Evolutionary conservation across 2,888 invertebrate species (phyloP), one percentile per base, ranked within the genome.

Genomic region (Hedya salicella): DNA sequence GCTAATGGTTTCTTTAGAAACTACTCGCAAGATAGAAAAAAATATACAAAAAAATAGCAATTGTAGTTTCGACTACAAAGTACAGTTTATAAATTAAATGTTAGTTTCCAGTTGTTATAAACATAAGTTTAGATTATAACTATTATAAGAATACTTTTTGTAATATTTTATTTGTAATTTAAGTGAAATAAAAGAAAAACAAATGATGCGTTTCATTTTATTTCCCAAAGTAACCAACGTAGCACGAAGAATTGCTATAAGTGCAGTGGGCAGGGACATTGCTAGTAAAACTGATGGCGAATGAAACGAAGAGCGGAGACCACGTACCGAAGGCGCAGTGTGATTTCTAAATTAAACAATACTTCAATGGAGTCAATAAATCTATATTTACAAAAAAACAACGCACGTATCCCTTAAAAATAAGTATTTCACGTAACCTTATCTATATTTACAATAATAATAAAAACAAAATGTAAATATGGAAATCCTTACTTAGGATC

Each of bases 181-280:
- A 61, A 66, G 32, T 61, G 68, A 69, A 72, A 75, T 74, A 75
- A 73, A 71, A 73, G 66, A 75, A 73, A 72, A 77, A 70, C 72
- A 68, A 72, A 67, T 67, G 56, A 25, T 49, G 17, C n/a, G 50
- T 69, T 56, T 59, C 48, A 67, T 70, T 71, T 60, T n/a, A n/a
- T n/a, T n/a, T n/a, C n/a, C n/a, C n/a, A n/a, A 62, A 16, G 39
- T 62, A 40, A 25, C 21, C 59, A 50, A 60, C 40, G 5, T 21
- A 2, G 1, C 5, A 6, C 5, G 3, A 14, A 40, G 13, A 14
- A n/a, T 2, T 6, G 14, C 6, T 6, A 3, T 4, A 14, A 16
- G 14, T 42, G 6, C 8, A 42, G 1, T 14, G 14, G 9, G 46
- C 13, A 11, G 3, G 11, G 4, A 16, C 8, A 11, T 3, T 8